phyloP scores from a whole-genome alignment of 2,888 invertebrate genomes.

The Polietes domitor region DNA sequence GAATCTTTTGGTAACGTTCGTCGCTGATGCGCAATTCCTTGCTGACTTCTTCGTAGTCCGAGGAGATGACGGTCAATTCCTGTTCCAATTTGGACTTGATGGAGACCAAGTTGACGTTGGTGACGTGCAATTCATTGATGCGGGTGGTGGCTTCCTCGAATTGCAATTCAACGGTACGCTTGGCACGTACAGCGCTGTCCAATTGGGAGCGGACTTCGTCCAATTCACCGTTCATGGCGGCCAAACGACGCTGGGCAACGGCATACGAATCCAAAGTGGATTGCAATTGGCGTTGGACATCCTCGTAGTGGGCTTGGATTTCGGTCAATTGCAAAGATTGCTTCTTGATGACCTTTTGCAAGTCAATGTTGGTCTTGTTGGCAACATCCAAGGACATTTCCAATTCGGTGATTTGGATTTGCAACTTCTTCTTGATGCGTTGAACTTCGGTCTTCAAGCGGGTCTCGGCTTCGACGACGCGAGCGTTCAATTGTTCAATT shows the following conservation, averaged over 20 bases:
- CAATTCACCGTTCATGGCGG: slow-evolving; percentile 95
- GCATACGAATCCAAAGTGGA: slow-evolving; percentile 96
- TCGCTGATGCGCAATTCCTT: slow-evolving; percentile 96
- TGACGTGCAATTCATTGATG: slow-evolving; percentile 96
- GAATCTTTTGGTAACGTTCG: slow-evolving; percentile 96
- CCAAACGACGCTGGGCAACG: slow-evolving; percentile 94
- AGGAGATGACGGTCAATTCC: slow-evolving; percentile 93
- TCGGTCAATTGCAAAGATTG: slow-evolving; percentile 95
- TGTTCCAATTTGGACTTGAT: slow-evolving; percentile 97
- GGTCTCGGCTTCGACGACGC: slow-evolving; percentile 97
- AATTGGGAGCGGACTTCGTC: slow-evolving; percentile 97
- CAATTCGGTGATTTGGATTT: slow-evolving; percentile 97
- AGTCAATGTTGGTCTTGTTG: slow-evolving; percentile 98
- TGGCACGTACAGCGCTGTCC: slow-evolving; percentile 95
- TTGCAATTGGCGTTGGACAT: slow-evolving; percentile 96
- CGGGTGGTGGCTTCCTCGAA: slow-evolving; percentile 95
- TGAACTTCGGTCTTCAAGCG: slow-evolving; percentile 96
- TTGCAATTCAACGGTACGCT: slow-evolving; percentile 93
- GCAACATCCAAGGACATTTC: slow-evolving; percentile 98
- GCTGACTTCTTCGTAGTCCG: slow-evolving; percentile 98
- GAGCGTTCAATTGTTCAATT: slow-evolving; percentile 97
- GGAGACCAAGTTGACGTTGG: slow-evolving; percentile 97
- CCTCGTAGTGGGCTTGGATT: slow-evolving; percentile 97
- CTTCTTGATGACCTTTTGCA: slow-evolving; percentile 98
- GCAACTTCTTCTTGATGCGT: slow-evolving; percentile 99